phyloP scores from a whole-genome alignment of 92 coral and sea anemone genomes.

The Porites evermanni region DNA sequence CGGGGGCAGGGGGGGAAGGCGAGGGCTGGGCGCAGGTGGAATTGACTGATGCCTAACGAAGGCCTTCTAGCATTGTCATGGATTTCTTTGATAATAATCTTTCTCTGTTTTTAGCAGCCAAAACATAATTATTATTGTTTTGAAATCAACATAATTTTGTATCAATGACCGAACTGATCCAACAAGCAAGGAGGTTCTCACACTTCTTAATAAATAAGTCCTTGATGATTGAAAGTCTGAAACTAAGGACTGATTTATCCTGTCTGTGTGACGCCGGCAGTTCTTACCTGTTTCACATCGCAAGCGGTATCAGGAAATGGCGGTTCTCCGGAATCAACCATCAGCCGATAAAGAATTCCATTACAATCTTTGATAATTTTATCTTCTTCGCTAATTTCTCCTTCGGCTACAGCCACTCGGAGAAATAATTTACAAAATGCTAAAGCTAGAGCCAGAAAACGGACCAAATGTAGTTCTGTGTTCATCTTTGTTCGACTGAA shows the following conservation, averaged over 20 bases:
- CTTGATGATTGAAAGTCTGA: background rate
- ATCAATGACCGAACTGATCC: no score
- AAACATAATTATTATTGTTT: no score
- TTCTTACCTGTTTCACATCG: constrained; percentile 38
- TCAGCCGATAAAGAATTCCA: constrained; percentile 36
- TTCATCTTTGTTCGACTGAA: background rate
- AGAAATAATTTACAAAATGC: background rate
- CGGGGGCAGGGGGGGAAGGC: no score
- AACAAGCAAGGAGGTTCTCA: no score
- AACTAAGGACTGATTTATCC: background rate
- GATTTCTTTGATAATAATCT: no score
- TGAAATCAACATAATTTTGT: no score
- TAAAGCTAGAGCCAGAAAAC: background rate
- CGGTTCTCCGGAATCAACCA: constrained; percentile 26
- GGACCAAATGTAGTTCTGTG: background rate
- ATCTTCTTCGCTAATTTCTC: background rate
- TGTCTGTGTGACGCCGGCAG: background rate
- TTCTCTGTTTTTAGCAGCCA: no score
- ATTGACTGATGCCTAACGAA: no score
- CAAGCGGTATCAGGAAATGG: constrained; percentile 40
- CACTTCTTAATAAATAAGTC: no score
- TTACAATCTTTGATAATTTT: constrained; percentile 43
- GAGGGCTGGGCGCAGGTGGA: no score
- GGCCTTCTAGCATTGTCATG: no score
- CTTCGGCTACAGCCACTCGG: background rate